phyloP scores from a whole-genome alignment of 1,140 invertebrate species.

The Halictus rubicundus region DNA sequence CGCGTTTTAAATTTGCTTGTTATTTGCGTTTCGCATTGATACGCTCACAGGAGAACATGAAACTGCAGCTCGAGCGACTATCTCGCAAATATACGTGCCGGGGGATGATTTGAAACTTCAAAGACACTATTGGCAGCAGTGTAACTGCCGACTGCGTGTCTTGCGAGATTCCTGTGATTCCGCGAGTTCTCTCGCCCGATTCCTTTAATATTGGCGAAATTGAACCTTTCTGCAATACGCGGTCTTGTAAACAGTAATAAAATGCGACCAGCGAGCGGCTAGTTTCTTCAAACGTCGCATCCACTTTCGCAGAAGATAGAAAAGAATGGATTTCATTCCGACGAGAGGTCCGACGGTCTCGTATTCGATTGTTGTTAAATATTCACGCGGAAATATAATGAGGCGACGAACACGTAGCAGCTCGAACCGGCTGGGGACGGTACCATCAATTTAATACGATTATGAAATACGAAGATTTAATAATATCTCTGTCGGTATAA shows the following conservation, averaged over 20 bases:
- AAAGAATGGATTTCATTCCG: no score
- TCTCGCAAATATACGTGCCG: neutral
- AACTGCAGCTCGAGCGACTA: constrained; percentile 14
- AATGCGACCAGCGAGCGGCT: constrained; percentile 39
- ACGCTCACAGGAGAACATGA: constrained; percentile 9
- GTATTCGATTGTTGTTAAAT: neutral
- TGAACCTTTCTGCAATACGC: constrained; percentile 36
- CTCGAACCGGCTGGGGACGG: no score
- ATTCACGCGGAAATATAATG: neutral
- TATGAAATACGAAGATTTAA: no score
- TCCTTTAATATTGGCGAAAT: constrained; percentile 55
- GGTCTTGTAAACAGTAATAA: constrained; percentile 33
- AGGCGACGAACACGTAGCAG: no score
- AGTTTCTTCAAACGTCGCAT: neutral
- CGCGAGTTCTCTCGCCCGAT: constrained; percentile 14
- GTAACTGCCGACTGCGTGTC: constrained; percentile 38
- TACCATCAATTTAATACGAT: no score
- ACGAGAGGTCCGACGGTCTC: no score
- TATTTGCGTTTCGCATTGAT: constrained; percentile 15
- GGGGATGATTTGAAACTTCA: constrained; percentile 41
- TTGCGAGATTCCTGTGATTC: constrained; percentile 45
- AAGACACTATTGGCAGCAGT: constrained; percentile 27
- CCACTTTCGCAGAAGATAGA: neutral
- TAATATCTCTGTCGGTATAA: no score
- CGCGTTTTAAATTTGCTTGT: neutral